These are phyloP conservation scores for Drosophila imparisetae DNA, from an alignment of 2,888 invertebrate genomes.

Conservation along the genomic window DNA sequence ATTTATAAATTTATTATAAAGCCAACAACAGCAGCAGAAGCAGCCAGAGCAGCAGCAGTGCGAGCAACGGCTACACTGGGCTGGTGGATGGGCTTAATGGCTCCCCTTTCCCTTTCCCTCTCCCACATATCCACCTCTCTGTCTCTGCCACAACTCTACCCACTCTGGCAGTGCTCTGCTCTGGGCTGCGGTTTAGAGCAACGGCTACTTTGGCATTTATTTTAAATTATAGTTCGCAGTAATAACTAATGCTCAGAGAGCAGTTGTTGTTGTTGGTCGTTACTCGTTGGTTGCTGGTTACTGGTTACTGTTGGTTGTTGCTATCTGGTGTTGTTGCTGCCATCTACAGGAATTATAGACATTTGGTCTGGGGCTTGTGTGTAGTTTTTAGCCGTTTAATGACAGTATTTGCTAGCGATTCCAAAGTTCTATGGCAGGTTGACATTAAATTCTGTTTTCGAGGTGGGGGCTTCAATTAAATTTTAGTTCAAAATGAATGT, in stretches of 20 bases:
- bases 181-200: conserved; percentile 69
- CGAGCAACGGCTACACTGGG: conserved; percentile 32
- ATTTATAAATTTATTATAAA: conserved; percentile 82
- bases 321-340: conserved; percentile 43
- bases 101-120: conserved; percentile 19
- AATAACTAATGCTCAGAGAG: conserved; percentile 74
- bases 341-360: conserved; percentile 70
- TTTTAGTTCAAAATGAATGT: conserved; percentile 61
- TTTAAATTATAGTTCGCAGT: conserved; percentile 76
- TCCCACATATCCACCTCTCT: not conserved
- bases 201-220: conserved; percentile 79
- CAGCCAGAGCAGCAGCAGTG: conserved; percentile 6
- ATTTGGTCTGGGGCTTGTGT: conserved; percentile 48
- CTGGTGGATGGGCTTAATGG: conserved; percentile 71
- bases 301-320: conserved; percentile 20
- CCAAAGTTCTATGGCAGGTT: conserved; percentile 48
- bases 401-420: conserved; percentile 47
- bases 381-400: conserved; percentile 60
- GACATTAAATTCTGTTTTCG: conserved; percentile 34
- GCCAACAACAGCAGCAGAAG: conserved; percentile 50
- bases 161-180: conserved; percentile 53
- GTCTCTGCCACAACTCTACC: conserved; percentile 28
- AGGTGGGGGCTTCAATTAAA: conserved; percentile 58
- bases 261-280: conserved; percentile 26
- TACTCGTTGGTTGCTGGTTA: conserved; percentile 24